A percentile compares a stretch with the other conserved stretches of the same genome.
Conservation (phyloP, 2,888 invertebrate genomes). For the Drosophila prolongata region DNA sequence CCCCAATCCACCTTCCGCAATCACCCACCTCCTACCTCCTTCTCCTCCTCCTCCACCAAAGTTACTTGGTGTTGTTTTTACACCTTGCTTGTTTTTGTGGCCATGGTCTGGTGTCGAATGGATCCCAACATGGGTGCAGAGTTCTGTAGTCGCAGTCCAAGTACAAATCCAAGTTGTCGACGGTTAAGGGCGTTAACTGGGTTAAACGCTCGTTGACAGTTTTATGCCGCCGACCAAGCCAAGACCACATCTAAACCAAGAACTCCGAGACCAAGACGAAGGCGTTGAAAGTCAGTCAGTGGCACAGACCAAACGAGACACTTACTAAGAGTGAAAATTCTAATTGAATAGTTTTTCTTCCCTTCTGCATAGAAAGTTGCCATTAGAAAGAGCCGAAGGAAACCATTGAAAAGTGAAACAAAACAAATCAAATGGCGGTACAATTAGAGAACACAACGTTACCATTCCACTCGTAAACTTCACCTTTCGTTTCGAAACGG, state of each 20-base stretch:
- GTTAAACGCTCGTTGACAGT: slow-evolving; percentile 77
- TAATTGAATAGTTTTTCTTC: slow-evolving; percentile 60
- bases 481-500: slow-evolving; percentile 46
- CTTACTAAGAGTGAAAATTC: slow-evolving; percentile 78
- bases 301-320: slow-evolving; percentile 72
- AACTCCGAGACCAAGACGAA: slow-evolving; percentile 20
- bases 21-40: too few relatives aligned
- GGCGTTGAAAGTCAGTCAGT: slow-evolving; percentile 68
- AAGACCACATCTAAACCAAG: slow-evolving; percentile 14
- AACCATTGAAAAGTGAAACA: slow-evolving; percentile 63
- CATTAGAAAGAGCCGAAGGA: slow-evolving; percentile 58
- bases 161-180: slow-evolving; percentile 29
- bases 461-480: slow-evolving; percentile 48
- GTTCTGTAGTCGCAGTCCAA: neutral
- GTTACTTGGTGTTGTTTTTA: slow-evolving; percentile 55
- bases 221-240: slow-evolving; percentile 57
- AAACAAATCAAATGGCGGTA: slow-evolving; percentile 54
- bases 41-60: neutral
- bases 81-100: slow-evolving; percentile 58
- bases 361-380: slow-evolving; percentile 64
- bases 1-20: neutral
- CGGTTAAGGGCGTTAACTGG: slow-evolving; percentile 75
- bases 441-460: slow-evolving; percentile 55
- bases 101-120: slow-evolving; percentile 53
- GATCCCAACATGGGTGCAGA: slow-evolving; percentile 42